Base-by-base conservation (phyloP, 2,113 vertebrate genomes). In the Podilymbus podiceps region DNA sequence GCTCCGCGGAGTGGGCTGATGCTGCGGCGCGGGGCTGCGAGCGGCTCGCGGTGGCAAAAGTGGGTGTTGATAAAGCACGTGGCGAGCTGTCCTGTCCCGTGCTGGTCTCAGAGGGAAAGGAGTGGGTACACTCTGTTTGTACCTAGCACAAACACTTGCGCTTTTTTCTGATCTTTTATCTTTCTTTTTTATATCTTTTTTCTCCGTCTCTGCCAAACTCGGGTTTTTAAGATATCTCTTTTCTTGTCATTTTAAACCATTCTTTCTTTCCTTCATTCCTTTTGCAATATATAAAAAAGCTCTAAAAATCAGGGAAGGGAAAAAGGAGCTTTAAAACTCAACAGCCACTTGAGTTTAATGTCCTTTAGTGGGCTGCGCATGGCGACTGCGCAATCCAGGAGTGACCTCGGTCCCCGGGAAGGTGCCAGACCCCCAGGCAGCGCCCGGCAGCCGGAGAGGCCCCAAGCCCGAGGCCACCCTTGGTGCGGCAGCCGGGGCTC, bases 21-120 rank as follows among this genome's bases (percentile, higher is more conserved):
- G 55, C 4, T 35, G 9, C 31, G 6, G 44, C 21, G 33, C 1
- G 73, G 40, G 14, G 86, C 73, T 67, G 81, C 5, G 23, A 74
- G 79, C 2, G 6, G n/a, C 13, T 35, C 1, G 0, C 0, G 5
- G 35, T 7, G 85, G 56, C 60, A 33, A 59, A 53, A 21, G 0
- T 7, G 52, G 52, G 59, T 12, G 2, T 24, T 66, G 89, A 22
- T 8, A 14, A 50, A 79, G 5, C 60, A 7, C 2, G 1, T 2
- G 79, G 52, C 67, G 78, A 67, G 20, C 20, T 74, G 91, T 8
- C 44, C 89, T 11, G 40, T 8, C 44, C 89, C 9, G 40, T 5
- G 79, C 60, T 24, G 5, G 15, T 21, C 64, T 23, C 55, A 22
- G 6, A 33, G 22, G 67, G 74, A 3, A 44, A 74, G 24, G 38